Evolutionary conservation across 2,888 invertebrate species (phyloP).

Genomic region (Maniola hyperantus): DNA sequence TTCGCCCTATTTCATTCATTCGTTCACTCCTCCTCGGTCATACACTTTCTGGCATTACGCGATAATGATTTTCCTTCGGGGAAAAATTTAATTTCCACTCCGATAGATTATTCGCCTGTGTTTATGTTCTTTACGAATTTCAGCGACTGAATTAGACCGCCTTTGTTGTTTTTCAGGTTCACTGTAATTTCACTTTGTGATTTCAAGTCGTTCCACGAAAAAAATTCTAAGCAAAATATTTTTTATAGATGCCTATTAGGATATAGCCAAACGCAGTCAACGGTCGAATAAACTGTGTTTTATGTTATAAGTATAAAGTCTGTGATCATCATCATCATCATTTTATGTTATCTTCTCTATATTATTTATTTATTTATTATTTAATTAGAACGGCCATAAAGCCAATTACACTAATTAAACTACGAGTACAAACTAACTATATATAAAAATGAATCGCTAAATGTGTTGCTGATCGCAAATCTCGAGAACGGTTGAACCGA

Average conservation of each 20-base stretch:
- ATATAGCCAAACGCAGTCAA: too few relatives aligned
- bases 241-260: not conserved
- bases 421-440: too few relatives aligned
- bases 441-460: too few relatives aligned
- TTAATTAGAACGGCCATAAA: too few relatives aligned
- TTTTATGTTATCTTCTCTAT: too few relatives aligned
- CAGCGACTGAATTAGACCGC: conserved; percentile 22
- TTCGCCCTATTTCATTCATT: conserved; percentile 29
- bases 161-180: not conserved
- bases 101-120: conserved; percentile 36
- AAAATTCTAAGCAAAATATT: not conserved
- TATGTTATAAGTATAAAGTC: too few relatives aligned
- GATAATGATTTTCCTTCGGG: conserved; percentile 38
- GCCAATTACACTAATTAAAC: too few relatives aligned
- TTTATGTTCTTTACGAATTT: conserved; percentile 29
- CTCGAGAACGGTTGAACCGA: too few relatives aligned
- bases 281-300: too few relatives aligned
- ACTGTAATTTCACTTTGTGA: not conserved
- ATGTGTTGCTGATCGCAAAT: too few relatives aligned
- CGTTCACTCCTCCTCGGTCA: conserved; percentile 26
- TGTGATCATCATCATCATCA: too few relatives aligned
- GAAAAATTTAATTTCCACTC: conserved; percentile 40
- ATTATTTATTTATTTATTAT: too few relatives aligned
- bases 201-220: not conserved
- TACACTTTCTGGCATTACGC: conserved; percentile 35